A percentile compares a stretch with the other conserved stretches of the same genome.
These are phyloP conservation scores for Dreissena polymorpha DNA, from an alignment of 1,140 invertebrate genomes.

Conservation along the genomic window DNA sequence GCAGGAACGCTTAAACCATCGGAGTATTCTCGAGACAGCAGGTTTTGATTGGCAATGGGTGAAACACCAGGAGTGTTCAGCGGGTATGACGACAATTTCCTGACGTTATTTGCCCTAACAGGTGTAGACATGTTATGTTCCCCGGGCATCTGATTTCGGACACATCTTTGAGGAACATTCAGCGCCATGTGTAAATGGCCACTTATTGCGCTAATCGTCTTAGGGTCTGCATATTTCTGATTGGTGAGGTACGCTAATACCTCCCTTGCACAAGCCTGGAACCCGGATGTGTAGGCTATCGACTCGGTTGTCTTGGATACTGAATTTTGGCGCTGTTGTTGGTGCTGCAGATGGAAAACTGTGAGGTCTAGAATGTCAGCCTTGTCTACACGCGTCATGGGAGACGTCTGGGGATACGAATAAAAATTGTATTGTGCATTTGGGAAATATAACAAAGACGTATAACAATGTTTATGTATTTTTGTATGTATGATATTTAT, in stretches of 20 bases:
- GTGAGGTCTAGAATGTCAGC: conserved; percentile 39
- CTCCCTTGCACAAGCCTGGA: conserved; percentile 31
- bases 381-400: conserved; percentile 49
- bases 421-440: no score
- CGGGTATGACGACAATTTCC: not conserved
- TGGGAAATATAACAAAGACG: no score
- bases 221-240: not conserved
- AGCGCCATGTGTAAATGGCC: conserved; percentile 24
- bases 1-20: not conserved
- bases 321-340: conserved; percentile 32
- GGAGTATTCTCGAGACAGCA: not conserved
- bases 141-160: not conserved
- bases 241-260: not conserved
- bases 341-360: conserved; percentile 13
- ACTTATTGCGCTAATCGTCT: not conserved
- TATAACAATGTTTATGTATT: no score
- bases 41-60: not conserved
- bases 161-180: not conserved
- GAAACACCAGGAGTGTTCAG: not conserved
- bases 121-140: conserved; percentile 11
- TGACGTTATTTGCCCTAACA: not conserved
- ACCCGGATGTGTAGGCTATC: not conserved
- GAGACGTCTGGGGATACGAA: conserved; percentile 18
- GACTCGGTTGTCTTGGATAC: not conserved
- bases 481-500: no score